Conservation (phyloP, 2,113 vertebrate genomes). For the Nymphicus hollandicus region DNA sequence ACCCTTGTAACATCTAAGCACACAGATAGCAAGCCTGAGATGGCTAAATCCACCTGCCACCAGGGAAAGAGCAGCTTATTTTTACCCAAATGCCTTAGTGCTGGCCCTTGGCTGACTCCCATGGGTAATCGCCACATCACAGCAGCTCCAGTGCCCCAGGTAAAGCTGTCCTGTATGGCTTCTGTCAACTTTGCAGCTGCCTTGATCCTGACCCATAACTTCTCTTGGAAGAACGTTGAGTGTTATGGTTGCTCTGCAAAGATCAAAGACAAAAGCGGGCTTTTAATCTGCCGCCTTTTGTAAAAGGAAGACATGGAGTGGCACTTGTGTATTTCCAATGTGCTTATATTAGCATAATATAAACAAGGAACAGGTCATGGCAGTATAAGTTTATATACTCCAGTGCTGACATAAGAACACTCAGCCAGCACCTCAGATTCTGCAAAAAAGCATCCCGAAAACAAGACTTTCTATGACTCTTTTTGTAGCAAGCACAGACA, state of each 20-base stretch:
- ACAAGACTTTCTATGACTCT: background rate
- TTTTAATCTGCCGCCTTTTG: background rate
- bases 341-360: background rate
- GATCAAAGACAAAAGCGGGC: background rate
- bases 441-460: background rate
- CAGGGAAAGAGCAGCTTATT: background rate
- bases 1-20: background rate
- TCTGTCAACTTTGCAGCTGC: background rate
- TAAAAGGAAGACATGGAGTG: background rate
- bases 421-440: background rate
- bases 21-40: background rate
- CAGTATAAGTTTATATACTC: background rate
- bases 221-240: background rate
- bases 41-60: background rate
- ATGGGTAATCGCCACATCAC: fast-evolving
- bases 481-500: background rate
- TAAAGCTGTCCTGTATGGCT: fast-evolving
- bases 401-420: background rate
- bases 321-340: background rate
- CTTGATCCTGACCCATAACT: background rate
- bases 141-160: background rate
- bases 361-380: background rate
- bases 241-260: background rate
- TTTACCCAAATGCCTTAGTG: background rate
- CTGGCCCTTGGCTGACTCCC: background rate